These are phyloP conservation scores for Synanthedon andrenaeformis DNA, from an alignment of 2,888 invertebrate species.

Conservation along the genomic window DNA sequence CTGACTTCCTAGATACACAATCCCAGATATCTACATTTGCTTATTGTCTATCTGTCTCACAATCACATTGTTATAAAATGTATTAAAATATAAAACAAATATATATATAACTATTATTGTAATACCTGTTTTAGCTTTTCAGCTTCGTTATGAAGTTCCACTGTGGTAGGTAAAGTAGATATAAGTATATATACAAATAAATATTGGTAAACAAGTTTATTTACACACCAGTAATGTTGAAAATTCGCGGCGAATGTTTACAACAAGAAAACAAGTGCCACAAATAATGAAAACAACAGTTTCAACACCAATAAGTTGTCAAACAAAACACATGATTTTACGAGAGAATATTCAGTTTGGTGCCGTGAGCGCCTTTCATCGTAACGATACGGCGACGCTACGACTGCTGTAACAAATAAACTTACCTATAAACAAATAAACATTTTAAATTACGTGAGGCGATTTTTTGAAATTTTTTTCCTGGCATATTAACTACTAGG, in stretches of 20 bases:
- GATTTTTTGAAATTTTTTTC: too few relatives aligned
- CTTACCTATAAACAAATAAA: too few relatives aligned
- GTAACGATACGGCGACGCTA: conserved; percentile 11
- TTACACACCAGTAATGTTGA: not conserved
- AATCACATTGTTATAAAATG: too few relatives aligned
- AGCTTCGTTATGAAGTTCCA: too few relatives aligned
- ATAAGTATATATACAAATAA: not conserved
- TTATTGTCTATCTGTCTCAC: too few relatives aligned
- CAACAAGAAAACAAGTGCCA: conserved; percentile 11
- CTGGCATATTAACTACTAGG: too few relatives aligned
- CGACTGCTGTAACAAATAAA: not conserved
- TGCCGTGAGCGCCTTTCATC: conserved; percentile 5
- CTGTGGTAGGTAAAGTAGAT: not conserved
- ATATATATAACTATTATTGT: too few relatives aligned
- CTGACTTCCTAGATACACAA: too few relatives aligned
- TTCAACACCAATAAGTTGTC: conserved; percentile 32
- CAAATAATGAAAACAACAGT: conserved; percentile 21
- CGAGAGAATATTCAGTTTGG: conserved; percentile 22
- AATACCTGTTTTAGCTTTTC: too few relatives aligned
- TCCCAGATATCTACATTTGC: too few relatives aligned
- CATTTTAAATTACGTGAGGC: too few relatives aligned
- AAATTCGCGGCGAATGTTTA: not conserved
- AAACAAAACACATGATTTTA: conserved; percentile 52
- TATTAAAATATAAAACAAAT: too few relatives aligned
- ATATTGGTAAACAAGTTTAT: not conserved